phyloP scores from a whole-genome alignment of 2,113 vertebrate species.

The Mugil cephalus region DNA sequence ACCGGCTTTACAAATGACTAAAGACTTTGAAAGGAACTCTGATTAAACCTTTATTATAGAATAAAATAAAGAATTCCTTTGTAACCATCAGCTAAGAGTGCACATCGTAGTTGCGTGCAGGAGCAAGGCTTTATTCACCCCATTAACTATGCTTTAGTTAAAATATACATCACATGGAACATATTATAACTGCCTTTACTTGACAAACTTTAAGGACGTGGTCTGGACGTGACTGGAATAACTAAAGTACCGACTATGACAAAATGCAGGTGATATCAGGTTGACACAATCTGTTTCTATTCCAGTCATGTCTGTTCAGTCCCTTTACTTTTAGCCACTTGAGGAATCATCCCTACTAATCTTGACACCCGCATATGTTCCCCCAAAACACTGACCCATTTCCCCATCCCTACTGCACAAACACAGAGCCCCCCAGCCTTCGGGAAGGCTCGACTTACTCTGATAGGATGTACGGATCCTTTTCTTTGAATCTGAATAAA shows the following conservation, averaged over 20 bases:
- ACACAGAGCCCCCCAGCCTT: conserved; percentile 60
- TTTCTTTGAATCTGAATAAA: conserved; percentile 99
- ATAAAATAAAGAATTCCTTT: conserved; percentile 28
- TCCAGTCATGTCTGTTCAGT: conserved; percentile 65
- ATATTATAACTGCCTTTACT: conserved; percentile 50
- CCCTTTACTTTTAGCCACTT: conserved; percentile 27
- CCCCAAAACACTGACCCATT: conserved; percentile 11
- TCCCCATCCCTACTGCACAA: conserved; percentile 10
- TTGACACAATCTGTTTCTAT: conserved; percentile 15
- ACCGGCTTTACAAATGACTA: conserved; percentile 10
- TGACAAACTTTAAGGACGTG: conserved; percentile 54
- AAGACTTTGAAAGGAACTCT: conserved; percentile 7
- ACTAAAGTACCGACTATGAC: not conserved
- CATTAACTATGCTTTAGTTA: conserved; percentile 22
- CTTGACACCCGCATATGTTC: not conserved
- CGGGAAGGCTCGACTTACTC: conserved; percentile 91
- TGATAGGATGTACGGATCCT: conserved; percentile 99
- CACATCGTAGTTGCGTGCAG: conserved; percentile 9
- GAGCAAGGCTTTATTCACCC: conserved; percentile 40
- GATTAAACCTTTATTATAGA: conserved; percentile 26
- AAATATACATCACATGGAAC: conserved; percentile 63
- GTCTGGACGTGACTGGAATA: conserved; percentile 71
- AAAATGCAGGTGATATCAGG: conserved; percentile 2
- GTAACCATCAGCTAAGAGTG: conserved; percentile 32
- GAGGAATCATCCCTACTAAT: conserved; percentile 12